These are phyloP conservation scores for Agraylea sexmaculata DNA, from an alignment of 1,140 invertebrate genomes.

Conservation along the genomic window DNA sequence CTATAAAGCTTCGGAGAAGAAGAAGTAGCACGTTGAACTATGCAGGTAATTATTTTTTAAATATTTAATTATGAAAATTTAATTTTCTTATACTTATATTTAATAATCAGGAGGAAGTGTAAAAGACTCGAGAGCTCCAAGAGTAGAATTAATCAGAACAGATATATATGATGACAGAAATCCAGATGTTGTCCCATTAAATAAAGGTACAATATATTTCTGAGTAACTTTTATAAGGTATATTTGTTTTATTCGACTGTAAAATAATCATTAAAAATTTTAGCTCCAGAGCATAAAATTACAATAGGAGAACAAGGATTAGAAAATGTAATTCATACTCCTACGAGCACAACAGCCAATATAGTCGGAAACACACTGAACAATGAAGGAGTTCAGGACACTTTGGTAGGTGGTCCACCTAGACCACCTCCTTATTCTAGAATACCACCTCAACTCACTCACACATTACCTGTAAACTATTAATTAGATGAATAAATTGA, in stretches of 20 bases:
- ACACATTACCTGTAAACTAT: too few relatives aligned
- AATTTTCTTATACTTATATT: neutral
- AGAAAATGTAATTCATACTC: too few relatives aligned
- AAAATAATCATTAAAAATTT: neutral
- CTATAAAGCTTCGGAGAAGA: conserved; percentile 26
- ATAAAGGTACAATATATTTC: conserved; percentile 60
- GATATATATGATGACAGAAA: conserved; percentile 59
- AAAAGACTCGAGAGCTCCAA: too few relatives aligned
- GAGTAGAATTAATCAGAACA: neutral
- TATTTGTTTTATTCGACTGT: neutral
- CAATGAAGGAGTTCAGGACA: too few relatives aligned
- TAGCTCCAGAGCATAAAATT: conserved; percentile 5
- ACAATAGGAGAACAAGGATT: conserved; percentile 8
- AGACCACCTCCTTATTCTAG: too few relatives aligned
- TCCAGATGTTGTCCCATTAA: conserved; percentile 73
- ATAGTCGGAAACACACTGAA: too few relatives aligned
- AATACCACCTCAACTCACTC: too few relatives aligned
- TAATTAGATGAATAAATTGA: too few relatives aligned
- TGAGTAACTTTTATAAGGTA: neutral
- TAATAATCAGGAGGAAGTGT: neutral
- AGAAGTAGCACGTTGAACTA: conserved; percentile 32
- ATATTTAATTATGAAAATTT: conserved; percentile 1
- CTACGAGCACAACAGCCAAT: too few relatives aligned
- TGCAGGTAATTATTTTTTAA: conserved; percentile 26
- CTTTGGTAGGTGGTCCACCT: too few relatives aligned